phyloP scores from a whole-genome alignment of 2,797 vertebrate genomes.

The Otus scops region DNA sequence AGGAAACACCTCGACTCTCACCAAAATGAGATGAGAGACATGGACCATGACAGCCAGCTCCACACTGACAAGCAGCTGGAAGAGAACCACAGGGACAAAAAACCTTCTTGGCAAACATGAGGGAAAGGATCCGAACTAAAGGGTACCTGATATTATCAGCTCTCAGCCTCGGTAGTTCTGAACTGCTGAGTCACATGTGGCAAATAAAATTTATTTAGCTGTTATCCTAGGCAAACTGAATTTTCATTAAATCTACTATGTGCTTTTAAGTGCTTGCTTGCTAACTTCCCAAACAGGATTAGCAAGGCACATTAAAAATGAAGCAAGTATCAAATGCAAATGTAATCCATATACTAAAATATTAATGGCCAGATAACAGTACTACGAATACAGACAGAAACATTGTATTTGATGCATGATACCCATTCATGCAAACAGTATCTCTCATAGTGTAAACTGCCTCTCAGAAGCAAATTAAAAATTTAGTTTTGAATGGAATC shows the following conservation, averaged over 20 bases:
- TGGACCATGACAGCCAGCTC: neutral
- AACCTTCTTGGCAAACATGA: constrained; percentile 36
- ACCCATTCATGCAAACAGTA: neutral
- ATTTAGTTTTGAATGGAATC: neutral
- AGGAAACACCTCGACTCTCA: neutral
- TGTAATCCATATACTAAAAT: neutral
- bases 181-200: neutral
- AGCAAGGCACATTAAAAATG: neutral
- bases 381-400: neutral
- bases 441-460: neutral
- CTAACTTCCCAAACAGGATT: neutral
- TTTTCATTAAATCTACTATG: neutral
- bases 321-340: neutral
- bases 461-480: neutral
- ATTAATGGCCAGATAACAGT: neutral
- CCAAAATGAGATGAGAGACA: neutral
- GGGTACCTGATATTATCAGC: neutral
- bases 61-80: neutral
- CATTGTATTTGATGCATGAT: accelerated
- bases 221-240: neutral
- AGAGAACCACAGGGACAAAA: neutral
- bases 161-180: neutral
- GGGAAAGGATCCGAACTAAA: neutral
- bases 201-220: neutral
- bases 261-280: neutral